Evolutionary conservation across 2,113 vertebrate species (phyloP), one percentile per base, ranked within the genome.

Genomic region (Ameiurus melas): DNA sequence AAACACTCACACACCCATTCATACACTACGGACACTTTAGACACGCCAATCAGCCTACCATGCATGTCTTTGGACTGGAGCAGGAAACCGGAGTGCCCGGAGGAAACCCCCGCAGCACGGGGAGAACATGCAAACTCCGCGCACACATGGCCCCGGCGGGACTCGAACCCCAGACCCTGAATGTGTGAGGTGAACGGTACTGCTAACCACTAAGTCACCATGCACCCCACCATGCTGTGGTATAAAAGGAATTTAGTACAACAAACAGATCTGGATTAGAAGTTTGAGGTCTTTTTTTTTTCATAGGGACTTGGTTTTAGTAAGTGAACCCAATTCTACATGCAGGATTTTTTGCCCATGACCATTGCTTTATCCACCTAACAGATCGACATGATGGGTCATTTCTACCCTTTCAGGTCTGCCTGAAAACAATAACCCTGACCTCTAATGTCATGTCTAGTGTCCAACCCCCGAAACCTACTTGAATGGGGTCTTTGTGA

Each of bases 371-470:
- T 78, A 82, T 39, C 77, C 58, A 87, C 47, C 43, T 80, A 81
- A 75, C 58, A 43, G 47, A 85, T 89, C 82, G 73, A 77, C 27
- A 30, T 58, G 12, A 85, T 85, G 53, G 80, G 78, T 86, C 70
- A 30, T 84, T 88, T 88, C 77, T 77, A 57, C 25, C 17, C 89
- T 64, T 88, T 89, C 78, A 84, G 62, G 70, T 47, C 57, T 30
- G 30, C 16, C 17, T 64, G 19, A 70, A 80, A 80, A 33, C 80
- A 66, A 27, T 30, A 83, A 71, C 80, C 80, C 84, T 86, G 85
- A 79, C 88, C 88, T 77, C n/a, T 87, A 89, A 89, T 82, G 80
- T 66, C 87, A 86, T 58, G 80, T 66, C 85, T 39, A 53, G 71
- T 16, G 80, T 73, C 75, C 79, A 78, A 60, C 68, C 70, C 88